Base-by-base conservation (phyloP, 1,140 invertebrate genomes). In the Brachionus asplanchnoidis region DNA sequence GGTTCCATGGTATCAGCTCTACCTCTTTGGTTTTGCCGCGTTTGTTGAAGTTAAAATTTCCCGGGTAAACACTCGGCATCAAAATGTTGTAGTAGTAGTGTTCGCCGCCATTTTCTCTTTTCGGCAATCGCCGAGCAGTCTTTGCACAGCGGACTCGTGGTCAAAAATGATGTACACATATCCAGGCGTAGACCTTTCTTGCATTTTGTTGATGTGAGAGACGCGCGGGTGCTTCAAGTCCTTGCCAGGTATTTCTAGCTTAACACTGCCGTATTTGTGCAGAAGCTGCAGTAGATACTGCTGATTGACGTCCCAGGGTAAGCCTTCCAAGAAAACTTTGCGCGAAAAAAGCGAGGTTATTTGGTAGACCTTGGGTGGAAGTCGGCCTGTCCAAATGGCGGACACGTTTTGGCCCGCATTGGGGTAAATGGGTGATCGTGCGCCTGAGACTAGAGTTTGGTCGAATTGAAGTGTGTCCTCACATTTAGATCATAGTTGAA, bases 271-370 rank as follows among this genome's bases (percentile, higher is more conserved):
- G 87, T 90, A 91, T 65, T 88, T 93, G 86, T 93, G 93, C 86
- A 97, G 95, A 0, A 95, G 93, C 80, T 94, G 86, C 20, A 50
- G 36, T 14, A 84, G n/a, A 40, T 56, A 50, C 88, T 89, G 87
- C 89, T 99, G 96, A 8, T 94, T 95, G 50, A 98, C 94, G 88
- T 99, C 97, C 94, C 95, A 99, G 1, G 97, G 97, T 68, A 98
- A 93, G 7, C 97, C 97, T 53, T 97, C 97, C 8, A 99, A 90
- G 89, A 99, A 99, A 11, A 98, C 92, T 89, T 95, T 94, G 86
- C 91, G 92, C 0, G 92, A 93, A 42, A 77, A 84, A 44, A 68
- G 68, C 4, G 89, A 88, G 44, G 78, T 75, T 87, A 93, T 92
- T 87, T 93, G 92, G 87, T 93, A 90, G 85, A 91, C 90, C 28